Percentiles rank a stretch among this genome's conserved stretches.
Conservation (phyloP, 2,797 vertebrate genomes). For the Gallirallus australis region DNA sequence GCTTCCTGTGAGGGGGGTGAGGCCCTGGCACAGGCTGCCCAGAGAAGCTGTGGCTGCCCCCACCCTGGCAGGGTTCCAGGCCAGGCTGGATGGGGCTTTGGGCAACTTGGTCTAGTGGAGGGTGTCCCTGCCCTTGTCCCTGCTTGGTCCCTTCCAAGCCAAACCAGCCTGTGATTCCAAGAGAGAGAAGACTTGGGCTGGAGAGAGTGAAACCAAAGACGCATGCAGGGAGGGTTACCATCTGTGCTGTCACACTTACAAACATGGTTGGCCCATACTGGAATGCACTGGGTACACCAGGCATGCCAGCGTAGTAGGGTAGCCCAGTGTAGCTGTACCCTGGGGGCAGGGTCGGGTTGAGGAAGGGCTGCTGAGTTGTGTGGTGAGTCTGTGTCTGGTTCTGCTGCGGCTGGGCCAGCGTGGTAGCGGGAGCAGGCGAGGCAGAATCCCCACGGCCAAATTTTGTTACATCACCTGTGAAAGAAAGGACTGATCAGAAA, state of each 20-base stretch:
- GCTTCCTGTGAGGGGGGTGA: not conserved
- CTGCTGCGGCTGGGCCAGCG: conserved; percentile 87
- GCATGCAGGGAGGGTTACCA: fast-evolving
- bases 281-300: conserved; percentile 91
- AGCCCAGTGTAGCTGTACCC: conserved; percentile 96
- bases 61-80: not conserved
- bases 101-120: not conserved
- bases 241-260: conserved; percentile 75
- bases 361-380: conserved; percentile 92
- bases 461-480: conserved; percentile 92
- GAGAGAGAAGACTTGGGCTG: not conserved
- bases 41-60: not conserved
- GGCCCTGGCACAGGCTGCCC: not conserved
- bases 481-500: not conserved
- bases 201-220: not conserved
- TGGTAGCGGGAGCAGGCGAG: conserved; percentile 91
- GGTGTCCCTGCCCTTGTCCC: too few species aligned
- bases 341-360: conserved; percentile 91
- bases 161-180: not conserved
- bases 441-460: conserved; percentile 94
- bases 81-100: not conserved
- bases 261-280: conserved; percentile 96
- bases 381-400: conserved; percentile 92
- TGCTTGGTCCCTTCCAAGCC: not conserved
- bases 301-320: conserved; percentile 91